Evolutionary conservation across 2,888 invertebrate genomes (phyloP).

Genomic region (Pycnomerus fuliginosus): DNA sequence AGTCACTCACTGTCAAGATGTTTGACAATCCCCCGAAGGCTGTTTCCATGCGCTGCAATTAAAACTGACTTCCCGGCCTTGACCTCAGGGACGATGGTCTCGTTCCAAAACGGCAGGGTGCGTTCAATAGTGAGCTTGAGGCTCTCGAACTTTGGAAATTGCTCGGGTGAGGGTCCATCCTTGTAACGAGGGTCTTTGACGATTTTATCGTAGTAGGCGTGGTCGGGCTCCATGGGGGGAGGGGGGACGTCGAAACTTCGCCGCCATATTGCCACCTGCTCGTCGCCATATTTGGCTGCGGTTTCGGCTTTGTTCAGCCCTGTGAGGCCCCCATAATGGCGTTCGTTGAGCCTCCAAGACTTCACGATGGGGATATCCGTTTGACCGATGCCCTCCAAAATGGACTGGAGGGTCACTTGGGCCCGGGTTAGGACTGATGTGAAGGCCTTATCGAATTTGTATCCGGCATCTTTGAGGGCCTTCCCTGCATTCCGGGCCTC

Average conservation of each 20-base stretch:
- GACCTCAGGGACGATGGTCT: constrained; percentile 81
- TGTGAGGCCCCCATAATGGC: constrained; percentile 67
- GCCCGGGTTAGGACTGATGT: constrained; percentile 66
- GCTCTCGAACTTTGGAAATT: constrained; percentile 85
- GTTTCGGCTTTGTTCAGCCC: constrained; percentile 68
- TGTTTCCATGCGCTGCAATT: constrained; percentile 88
- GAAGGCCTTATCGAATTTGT: constrained; percentile 62
- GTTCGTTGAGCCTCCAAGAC: constrained; percentile 66
- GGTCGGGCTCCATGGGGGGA: constrained; percentile 77
- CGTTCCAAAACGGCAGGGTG: constrained; percentile 87
- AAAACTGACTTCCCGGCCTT: constrained; percentile 80
- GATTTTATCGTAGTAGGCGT: constrained; percentile 76
- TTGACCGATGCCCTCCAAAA: constrained; percentile 61
- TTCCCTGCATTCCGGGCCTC: constrained; percentile 63
- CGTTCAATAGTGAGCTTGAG: constrained; percentile 81
- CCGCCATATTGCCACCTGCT: constrained; percentile 83
- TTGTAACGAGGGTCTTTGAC: constrained; percentile 74
- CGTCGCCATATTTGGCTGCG: constrained; percentile 66
- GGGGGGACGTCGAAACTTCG: constrained; percentile 84
- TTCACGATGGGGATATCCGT: constrained; percentile 57
- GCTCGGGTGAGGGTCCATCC: constrained; percentile 67
- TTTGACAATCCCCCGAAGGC: constrained; percentile 84
- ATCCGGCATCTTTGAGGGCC: constrained; percentile 61
- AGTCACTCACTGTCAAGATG: constrained; percentile 55
- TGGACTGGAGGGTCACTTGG: constrained; percentile 58